phyloP scores from a whole-genome alignment of 2,797 vertebrate genomes.

The Menidia menidia region DNA sequence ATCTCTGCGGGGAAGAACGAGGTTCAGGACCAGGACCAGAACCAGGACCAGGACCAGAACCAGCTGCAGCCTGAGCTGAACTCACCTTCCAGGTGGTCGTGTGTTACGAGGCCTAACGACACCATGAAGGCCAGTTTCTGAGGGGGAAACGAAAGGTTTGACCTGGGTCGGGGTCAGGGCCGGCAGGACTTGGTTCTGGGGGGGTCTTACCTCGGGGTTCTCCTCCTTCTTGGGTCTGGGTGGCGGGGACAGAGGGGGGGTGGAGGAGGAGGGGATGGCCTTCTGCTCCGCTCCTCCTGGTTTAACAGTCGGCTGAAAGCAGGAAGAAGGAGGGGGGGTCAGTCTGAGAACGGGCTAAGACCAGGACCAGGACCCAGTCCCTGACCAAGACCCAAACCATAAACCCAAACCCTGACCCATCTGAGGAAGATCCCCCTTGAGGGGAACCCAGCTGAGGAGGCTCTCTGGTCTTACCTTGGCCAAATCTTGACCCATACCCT shows the following conservation, averaged over 20 bases:
- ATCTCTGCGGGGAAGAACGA: conserved; percentile 87
- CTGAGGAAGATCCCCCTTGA: no score
- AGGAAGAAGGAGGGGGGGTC: background rate
- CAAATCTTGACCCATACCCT: background rate
- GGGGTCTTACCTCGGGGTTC: conserved; percentile 90
- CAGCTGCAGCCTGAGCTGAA: background rate
- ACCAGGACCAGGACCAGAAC: background rate
- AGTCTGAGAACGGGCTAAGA: no score
- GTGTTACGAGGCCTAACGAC: conserved; percentile 95
- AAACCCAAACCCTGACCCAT: background rate
- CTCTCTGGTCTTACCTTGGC: no score
- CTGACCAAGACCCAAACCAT: no score
- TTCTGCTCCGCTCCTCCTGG: conserved; percentile 89
- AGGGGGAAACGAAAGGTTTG: conserved; percentile 40
- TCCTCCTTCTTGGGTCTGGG: conserved; percentile 94
- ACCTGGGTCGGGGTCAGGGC: no score
- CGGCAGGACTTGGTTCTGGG: no score
- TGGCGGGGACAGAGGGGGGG: conserved; percentile 83
- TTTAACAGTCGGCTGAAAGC: conserved; percentile 89
- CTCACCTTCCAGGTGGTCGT: conserved; percentile 98
- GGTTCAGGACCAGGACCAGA: background rate
- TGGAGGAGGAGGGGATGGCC: conserved; percentile 82
- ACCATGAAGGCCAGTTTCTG: conserved; percentile 99
- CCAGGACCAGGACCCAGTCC: no score
- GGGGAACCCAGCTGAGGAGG: no score